phyloP scores from a whole-genome alignment of 2,113 vertebrate species.

The Rattus norvegicus region DNA sequence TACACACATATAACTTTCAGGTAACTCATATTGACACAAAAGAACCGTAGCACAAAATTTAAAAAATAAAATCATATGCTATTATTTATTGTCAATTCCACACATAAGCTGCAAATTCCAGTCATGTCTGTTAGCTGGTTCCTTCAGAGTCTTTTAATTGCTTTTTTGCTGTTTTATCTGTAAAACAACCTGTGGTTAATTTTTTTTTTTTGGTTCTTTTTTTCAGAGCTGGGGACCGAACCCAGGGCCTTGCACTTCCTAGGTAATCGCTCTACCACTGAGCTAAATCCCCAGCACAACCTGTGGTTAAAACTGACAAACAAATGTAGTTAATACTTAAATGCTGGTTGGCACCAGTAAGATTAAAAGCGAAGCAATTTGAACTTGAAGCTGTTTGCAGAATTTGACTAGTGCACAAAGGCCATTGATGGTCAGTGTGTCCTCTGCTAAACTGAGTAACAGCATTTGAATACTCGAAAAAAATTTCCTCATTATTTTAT shows the following conservation, averaged over 20 bases:
- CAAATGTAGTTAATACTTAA: neutral
- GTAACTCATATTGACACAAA: neutral
- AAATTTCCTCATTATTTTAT: neutral
- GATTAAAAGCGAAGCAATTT: neutral
- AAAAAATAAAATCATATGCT: neutral
- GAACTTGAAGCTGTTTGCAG: neutral
- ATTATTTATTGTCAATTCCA: neutral
- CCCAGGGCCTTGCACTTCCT: too few species aligned
- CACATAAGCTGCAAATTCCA: neutral
- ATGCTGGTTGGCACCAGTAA: too few species aligned
- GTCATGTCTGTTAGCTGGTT: neutral
- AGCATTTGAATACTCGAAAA: neutral
- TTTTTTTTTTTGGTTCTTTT: too few species aligned
- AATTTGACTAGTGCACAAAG: neutral
- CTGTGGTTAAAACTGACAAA: neutral
- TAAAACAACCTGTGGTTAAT: neutral
- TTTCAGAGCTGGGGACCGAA: too few species aligned
- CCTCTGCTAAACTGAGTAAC: neutral
- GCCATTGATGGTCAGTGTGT: neutral
- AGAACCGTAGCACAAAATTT: neutral
- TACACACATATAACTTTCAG: neutral
- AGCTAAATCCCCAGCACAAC: too few species aligned
- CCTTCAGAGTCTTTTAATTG: neutral
- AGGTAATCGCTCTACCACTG: too few species aligned
- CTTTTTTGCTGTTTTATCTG: neutral